These are phyloP conservation scores for Dipodomys spectabilis DNA, from an alignment of 2,113 vertebrate species.

Conservation along the genomic window DNA sequence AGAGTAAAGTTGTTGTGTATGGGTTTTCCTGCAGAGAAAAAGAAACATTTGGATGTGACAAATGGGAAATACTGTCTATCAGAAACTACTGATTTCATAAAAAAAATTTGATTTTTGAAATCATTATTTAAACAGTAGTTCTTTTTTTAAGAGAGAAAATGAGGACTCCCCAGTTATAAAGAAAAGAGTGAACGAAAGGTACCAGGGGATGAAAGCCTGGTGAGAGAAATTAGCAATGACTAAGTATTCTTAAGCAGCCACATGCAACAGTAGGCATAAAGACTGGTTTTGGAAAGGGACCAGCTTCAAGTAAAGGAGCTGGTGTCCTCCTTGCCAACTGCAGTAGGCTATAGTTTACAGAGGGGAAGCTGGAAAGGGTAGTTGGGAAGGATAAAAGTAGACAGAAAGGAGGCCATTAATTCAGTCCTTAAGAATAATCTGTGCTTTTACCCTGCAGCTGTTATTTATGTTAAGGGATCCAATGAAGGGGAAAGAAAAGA, in stretches of 20 bases:
- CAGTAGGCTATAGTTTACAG: conserved; percentile 38
- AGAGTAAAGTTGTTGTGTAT: conserved; percentile 11
- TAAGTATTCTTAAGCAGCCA: conserved; percentile 56
- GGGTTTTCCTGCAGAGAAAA: conserved; percentile 17
- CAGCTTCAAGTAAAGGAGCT: conserved; percentile 50
- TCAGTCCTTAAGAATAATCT: conserved; percentile 67
- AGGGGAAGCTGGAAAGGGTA: conserved; percentile 58
- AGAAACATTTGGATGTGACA: conserved; percentile 33
- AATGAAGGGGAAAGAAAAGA: conserved; percentile 1
- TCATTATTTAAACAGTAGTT: conserved; percentile 59
- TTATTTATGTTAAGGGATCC: conserved; percentile 66
- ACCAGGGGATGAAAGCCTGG: conserved; percentile 51
- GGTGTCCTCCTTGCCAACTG: conserved; percentile 70
- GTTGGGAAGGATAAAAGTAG: conserved; percentile 49
- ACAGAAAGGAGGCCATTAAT: conserved; percentile 72
- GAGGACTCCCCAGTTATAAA: conserved; percentile 61
- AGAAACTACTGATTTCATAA: conserved; percentile 25
- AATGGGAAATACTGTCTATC: neutral
- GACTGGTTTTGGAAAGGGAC: conserved; percentile 1
- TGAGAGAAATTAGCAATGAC: conserved; percentile 52
- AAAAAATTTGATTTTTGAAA: conserved; percentile 54
- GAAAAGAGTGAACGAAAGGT: conserved; percentile 42
- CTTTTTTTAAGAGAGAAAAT: neutral
- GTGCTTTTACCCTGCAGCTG: conserved; percentile 63
- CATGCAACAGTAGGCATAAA: conserved; percentile 45